Conservation (phyloP, 2,113 vertebrate genomes). For the Clarias magur region DNA sequence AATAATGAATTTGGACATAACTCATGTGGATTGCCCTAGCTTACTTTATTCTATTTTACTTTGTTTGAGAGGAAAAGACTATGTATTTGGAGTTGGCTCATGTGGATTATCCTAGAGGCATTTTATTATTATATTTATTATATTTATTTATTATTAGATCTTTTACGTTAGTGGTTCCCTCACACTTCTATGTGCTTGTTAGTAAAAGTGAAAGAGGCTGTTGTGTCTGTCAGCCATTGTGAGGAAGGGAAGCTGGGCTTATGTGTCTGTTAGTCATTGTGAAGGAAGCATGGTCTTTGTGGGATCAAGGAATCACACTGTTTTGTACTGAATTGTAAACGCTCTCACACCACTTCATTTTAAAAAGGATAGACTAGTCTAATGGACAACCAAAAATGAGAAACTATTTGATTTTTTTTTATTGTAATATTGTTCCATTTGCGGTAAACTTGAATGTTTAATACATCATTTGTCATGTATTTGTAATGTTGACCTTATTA, state of each 20-base stretch:
- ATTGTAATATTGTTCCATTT: neutral
- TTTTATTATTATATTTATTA: no score
- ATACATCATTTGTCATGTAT: no score
- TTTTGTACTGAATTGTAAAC: neutral
- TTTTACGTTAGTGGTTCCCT: no score
- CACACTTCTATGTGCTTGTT: no score
- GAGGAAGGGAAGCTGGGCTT: neutral
- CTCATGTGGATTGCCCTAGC: no score
- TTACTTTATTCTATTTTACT: no score
- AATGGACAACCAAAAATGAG: neutral
- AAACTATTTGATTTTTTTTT: neutral
- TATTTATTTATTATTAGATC: no score
- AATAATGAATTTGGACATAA: no score
- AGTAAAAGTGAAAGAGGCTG: no score
- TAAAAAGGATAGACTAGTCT: neutral
- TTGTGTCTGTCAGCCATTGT: neutral
- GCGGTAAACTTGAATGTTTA: neutral
- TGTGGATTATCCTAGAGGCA: no score
- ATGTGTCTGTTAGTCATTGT: neutral
- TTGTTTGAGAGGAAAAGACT: no score
- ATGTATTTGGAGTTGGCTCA: no score
- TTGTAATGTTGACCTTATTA: conserved; percentile 20
- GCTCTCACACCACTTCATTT: neutral
- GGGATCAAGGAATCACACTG: neutral
- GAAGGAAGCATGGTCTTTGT: neutral